phyloP scores from a whole-genome alignment of 2,113 vertebrate species.

The Fregetta grallaria region DNA sequence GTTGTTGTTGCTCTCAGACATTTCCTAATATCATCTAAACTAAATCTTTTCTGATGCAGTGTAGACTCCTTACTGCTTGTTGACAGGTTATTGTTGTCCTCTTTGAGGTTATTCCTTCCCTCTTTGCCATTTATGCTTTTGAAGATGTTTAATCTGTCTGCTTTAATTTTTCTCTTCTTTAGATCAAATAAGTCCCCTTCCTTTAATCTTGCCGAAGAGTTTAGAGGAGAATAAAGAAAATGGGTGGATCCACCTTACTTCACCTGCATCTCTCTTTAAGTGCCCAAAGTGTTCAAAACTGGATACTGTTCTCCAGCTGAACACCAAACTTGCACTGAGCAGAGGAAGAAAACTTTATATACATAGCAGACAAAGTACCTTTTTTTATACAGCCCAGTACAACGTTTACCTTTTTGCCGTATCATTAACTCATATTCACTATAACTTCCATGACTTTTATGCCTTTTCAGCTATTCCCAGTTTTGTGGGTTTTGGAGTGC shows the following conservation, averaged over 20 bases:
- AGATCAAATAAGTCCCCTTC: background rate
- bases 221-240: background rate
- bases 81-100: background rate
- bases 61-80: background rate
- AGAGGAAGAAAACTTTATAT: background rate
- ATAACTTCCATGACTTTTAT: background rate
- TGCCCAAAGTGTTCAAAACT: background rate
- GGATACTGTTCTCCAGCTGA: background rate
- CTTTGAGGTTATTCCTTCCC: background rate
- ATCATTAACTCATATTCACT: background rate
- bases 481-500: background rate
- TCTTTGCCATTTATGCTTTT: background rate
- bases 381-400: background rate
- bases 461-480: background rate
- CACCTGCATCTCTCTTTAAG: background rate
- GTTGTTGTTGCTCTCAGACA: background rate
- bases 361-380: accelerated
- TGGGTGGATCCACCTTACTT: background rate
- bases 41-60: background rate
- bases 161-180: background rate
- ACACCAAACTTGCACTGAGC: background rate
- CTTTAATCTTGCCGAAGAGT: background rate
- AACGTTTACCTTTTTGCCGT: background rate
- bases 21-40: background rate
- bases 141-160: background rate